Percentiles rank a stretch among this genome's conserved stretches.
These are phyloP conservation scores for Calameuta pallipes DNA, from an alignment of 2,888 invertebrate genomes.

Conservation along the genomic window DNA sequence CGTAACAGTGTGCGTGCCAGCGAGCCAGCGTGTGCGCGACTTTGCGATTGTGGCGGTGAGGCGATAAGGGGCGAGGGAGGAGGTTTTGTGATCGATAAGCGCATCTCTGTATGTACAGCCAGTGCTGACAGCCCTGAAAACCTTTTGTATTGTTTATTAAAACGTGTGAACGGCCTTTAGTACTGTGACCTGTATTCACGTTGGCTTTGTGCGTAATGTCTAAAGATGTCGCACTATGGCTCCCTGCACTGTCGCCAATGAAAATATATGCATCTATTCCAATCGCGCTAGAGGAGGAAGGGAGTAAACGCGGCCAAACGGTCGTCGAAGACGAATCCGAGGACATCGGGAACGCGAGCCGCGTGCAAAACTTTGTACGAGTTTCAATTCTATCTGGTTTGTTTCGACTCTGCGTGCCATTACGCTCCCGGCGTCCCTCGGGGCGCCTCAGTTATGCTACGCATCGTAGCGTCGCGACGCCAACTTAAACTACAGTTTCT, in stretches of 20 bases:
- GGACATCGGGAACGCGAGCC: neutral
- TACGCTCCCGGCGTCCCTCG: neutral
- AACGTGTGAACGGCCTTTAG: neutral
- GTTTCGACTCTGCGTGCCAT: neutral
- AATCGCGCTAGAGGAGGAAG: neutral
- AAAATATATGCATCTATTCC: neutral
- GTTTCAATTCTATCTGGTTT: neutral
- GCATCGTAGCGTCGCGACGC: neutral
- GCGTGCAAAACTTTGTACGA: neutral
- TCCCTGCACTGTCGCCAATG: neutral
- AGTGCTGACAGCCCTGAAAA: neutral
- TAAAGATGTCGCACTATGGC: neutral
- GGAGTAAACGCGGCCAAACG: neutral
- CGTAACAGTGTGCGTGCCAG: neutral
- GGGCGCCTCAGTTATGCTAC: neutral
- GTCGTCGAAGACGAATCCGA: neutral
- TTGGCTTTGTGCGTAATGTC: neutral
- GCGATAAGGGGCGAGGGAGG: neutral
- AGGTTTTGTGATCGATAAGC: neutral
- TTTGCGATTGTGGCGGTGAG: neutral
- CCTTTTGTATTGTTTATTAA: neutral
- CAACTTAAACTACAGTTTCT: neutral
- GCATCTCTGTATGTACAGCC: neutral
- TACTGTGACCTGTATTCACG: too few species aligned
- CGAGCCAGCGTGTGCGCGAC: neutral